These are phyloP conservation scores for Corbicula japonica DNA, from an alignment of 2,888 invertebrate species.

Conservation along the genomic window DNA sequence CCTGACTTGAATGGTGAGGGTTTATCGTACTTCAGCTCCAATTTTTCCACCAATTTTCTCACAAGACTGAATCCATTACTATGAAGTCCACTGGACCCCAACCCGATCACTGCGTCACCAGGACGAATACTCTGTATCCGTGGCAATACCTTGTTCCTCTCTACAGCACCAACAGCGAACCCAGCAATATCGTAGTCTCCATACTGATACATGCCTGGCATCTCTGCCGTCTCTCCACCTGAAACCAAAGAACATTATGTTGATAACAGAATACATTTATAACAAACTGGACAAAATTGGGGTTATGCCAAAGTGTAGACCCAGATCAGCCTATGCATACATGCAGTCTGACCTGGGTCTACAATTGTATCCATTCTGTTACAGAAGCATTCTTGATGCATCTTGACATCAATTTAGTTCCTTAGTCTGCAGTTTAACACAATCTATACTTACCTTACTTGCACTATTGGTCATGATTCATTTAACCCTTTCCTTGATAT, in stretches of 20 bases:
- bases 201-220: slow-evolving; percentile 94
- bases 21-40: slow-evolving; percentile 90
- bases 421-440: too few relatives aligned
- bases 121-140: slow-evolving; percentile 89
- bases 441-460: too few relatives aligned
- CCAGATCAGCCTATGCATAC: too few relatives aligned
- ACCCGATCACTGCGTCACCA: slow-evolving; percentile 94
- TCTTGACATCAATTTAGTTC: too few relatives aligned
- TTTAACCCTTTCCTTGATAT: too few relatives aligned
- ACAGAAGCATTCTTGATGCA: too few relatives aligned
- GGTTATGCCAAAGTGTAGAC: too few relatives aligned
- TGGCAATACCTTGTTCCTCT: slow-evolving; percentile 92
- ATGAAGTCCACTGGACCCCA: slow-evolving; percentile 96
- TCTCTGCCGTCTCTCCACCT: slow-evolving; percentile 96
- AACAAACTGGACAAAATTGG: too few relatives aligned
- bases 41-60: slow-evolving; percentile 91
- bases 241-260: slow-evolving; percentile 52
- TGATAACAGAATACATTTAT: too few relatives aligned
- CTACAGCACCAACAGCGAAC: slow-evolving; percentile 97
- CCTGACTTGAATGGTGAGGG: slow-evolving; percentile 90
- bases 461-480: too few relatives aligned
- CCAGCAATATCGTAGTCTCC: slow-evolving; percentile 98
- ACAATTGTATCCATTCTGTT: too few relatives aligned
- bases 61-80: slow-evolving; percentile 98
- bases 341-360: too few relatives aligned